Base-by-base conservation (phyloP, 35 echinoderm and acorn worm species). In the Ptychodera flava region DNA sequence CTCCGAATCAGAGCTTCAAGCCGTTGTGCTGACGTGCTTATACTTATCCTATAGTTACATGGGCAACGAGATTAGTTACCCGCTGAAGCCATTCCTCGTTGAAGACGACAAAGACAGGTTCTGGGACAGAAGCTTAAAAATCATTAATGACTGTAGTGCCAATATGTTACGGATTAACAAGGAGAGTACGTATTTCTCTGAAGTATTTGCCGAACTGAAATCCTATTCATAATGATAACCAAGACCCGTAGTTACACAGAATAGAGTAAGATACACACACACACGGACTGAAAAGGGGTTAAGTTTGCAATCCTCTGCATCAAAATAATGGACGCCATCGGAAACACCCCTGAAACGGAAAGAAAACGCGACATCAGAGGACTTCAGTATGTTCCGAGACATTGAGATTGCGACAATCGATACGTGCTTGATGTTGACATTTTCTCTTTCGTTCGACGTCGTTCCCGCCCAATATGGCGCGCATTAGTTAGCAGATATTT, bases 31-130 rank as follows among this genome's bases (percentile, higher is more conserved):
- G 36, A 99, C 96, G 15, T 99, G 96, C 36, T 89, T 99, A 6
- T 99, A 99, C 36, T 86, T 99, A 14, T 94, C 92, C 1, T 99
- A 99, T 35, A 99, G 96, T 83, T 99, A 99, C 93, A 99, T 99
- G 96, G 96, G 96, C 27, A 99, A 99, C 81, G 96, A 99, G 83
- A 99, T 99, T 33, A 99, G 96, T 84, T 99, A 99, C 83, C 96
- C 96, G 31, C 77, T 99, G 14, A 99, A 99, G 88, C 96, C 96
- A 31, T 99, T 99, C 82, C 90, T 99, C 15, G 96, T 99, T 0
- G 96, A 99, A 31, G 92, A 99, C 31, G 93, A 94, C 77, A 91
- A 91, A n/a, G 96, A 99, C 16, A 92, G 88, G 35, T 99, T 99
- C 80, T 99, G 96, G 96, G 91, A 89, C 33, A 84, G 96, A 78